Evolutionary conservation across 2,113 vertebrate genomes (phyloP).

Genomic region (Microcebus murinus): DNA sequence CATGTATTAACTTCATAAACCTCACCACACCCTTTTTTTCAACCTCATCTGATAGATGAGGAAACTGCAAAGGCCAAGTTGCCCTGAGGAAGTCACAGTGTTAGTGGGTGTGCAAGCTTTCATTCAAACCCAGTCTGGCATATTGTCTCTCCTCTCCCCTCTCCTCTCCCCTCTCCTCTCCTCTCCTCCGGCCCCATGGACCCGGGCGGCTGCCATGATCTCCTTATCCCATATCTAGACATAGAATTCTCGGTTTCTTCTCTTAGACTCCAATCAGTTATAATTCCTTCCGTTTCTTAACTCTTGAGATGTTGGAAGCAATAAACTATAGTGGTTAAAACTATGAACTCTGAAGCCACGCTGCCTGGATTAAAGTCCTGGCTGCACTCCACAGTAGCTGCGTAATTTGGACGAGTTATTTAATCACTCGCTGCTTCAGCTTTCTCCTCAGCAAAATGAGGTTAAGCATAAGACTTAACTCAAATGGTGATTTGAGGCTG

Average conservation of each 20-base stretch:
- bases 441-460: slow-evolving; percentile 25
- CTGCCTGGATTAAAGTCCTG: neutral
- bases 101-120: neutral
- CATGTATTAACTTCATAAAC: neutral
- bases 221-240: neutral
- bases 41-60: neutral
- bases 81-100: neutral
- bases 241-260: neutral
- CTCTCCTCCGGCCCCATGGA: too few species aligned
- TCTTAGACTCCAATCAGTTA: neutral
- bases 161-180: neutral
- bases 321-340: neutral
- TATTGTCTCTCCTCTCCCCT: neutral
- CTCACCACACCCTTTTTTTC: neutral
- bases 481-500: neutral
- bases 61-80: neutral
- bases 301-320: neutral
- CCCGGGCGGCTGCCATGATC: neutral
- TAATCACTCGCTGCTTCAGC: neutral
- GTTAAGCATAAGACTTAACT: neutral
- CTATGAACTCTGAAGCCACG: neutral
- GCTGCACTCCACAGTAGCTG: neutral
- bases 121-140: neutral
- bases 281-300: neutral
- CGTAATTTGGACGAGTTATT: neutral